Evolutionary conservation across 2,888 invertebrate genomes (phyloP), one percentile per base, ranked within the genome.

Genomic region (Pollenia labialis): DNA sequence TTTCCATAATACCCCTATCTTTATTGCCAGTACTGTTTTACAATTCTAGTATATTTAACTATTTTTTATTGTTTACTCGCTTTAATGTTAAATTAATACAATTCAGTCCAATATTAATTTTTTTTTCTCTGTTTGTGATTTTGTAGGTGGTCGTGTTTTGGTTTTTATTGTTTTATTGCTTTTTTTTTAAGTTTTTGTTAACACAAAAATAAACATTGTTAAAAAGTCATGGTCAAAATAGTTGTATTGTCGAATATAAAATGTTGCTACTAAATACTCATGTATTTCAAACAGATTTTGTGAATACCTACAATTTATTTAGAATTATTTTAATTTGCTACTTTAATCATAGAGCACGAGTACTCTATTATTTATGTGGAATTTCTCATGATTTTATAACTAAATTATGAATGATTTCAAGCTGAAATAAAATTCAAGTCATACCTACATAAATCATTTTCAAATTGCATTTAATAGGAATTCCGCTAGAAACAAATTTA

Each of bases 71-170:
- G 62, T 75, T 75, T 75, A 44, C 52, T n/a, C 50, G 6, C 18
- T 18, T 64, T 64, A 75, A 64, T 75, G 42, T 50, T 50, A 50
- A 74, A 60, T 74, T 48, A 46, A 46, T 40, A 60, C 16, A 64
- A 23, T 52, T 62, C 62, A 42, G 42, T 72, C n/a, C n/a, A 50
- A 32, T 74, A 48, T 60, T 74, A 42, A 50, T 32, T 18, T 23
- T 23, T 72, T 72, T 44, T 58, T 69, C 7, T 42, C 4, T 52
- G 50, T n/a, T 42, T 66, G 16, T 52, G 2, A 56, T 64, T 60
- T 69, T 79, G 79, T 79, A 79, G 77, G 77, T 79, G 77, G 77
- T 79, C 77, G 58, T 68, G 68, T 42, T 79, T 54, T 14, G 8
- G 32, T 40, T 74, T 60, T 66, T 66, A 56, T 54, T 74, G 60